A percentile compares a stretch with the other conserved stretches of the same genome.
Conservation (phyloP, 2,888 invertebrate species). For the Calliscelio sp. region DNA sequence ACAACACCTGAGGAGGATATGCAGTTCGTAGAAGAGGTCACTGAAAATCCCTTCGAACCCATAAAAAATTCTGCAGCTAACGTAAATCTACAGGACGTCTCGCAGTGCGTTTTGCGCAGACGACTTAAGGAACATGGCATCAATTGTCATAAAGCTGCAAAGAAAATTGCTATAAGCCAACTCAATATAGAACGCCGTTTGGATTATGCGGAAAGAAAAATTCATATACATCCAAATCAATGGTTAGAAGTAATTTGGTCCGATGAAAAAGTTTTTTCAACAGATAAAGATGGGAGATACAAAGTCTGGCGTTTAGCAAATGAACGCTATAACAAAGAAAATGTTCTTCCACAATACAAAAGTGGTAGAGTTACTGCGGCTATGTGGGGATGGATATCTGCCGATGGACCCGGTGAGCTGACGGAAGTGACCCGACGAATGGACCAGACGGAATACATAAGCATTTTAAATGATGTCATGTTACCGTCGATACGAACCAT, state of each 20-base stretch:
- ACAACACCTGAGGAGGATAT: conserved; percentile 28
- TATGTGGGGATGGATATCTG: conserved; percentile 15
- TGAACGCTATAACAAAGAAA: conserved; percentile 5
- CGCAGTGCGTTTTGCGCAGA: neutral
- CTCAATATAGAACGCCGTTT: neutral
- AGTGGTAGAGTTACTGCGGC: conserved; percentile 1
- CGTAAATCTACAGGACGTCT: conserved; percentile 7
- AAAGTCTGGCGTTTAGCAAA: conserved; percentile 38
- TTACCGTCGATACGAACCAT: conserved; percentile 16
- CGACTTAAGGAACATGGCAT: conserved; percentile 35
- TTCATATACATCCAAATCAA: no score
- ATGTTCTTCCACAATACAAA: conserved; percentile 13
- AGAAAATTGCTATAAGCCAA: neutral
- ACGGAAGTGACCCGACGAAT: conserved; percentile 6
- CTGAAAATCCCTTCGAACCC: conserved; percentile 27
- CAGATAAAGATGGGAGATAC: conserved; percentile 47
- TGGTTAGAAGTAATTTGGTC: conserved; percentile 47
- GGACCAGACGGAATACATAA: conserved; percentile 32
- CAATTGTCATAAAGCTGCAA: conserved; percentile 13
- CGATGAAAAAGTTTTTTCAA: conserved; percentile 61
- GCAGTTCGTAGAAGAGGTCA: conserved; percentile 21
- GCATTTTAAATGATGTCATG: conserved; percentile 31
- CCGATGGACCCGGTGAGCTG: conserved; percentile 12
- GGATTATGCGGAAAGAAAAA: no score
- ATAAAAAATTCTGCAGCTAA: neutral